These are phyloP conservation scores for Reticulitermes lucifugus DNA, from an alignment of 2,888 invertebrate species.

Conservation along the genomic window DNA sequence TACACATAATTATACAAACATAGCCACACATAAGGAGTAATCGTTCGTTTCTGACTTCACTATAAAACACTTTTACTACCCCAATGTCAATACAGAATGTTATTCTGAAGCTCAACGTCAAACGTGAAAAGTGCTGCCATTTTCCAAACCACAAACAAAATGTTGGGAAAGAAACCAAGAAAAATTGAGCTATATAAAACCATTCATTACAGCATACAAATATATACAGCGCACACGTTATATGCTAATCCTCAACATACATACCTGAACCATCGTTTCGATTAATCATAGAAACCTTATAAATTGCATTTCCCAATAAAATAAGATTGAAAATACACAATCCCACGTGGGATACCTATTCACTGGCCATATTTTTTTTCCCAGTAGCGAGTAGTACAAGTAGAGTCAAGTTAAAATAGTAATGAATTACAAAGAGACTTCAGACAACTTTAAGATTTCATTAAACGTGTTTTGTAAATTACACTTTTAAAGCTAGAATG, in stretches of 20 bases:
- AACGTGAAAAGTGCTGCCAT: conserved; percentile 43
- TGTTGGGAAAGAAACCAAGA: conserved; percentile 27
- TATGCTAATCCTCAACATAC: conserved; percentile 16
- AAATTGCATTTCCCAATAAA: conserved; percentile 20
- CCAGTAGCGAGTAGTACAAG: neutral
- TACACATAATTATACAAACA: conserved; percentile 20
- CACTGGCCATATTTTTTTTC: conserved; percentile 35
- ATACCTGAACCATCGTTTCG: conserved; percentile 46
- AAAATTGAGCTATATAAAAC: neutral
- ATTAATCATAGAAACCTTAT: conserved; percentile 11
- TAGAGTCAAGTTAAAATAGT: neutral
- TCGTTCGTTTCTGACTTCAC: neutral
- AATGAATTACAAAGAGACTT: neutral
- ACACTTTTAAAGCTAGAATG: neutral
- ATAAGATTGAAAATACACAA: conserved; percentile 23
- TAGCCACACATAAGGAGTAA: neutral
- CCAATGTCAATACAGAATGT: neutral
- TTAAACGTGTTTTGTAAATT: neutral
- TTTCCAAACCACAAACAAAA: conserved; percentile 33
- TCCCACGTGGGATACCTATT: conserved; percentile 41
- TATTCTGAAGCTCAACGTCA: neutral
- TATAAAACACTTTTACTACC: neutral
- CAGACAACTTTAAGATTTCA: neutral
- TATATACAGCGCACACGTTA: neutral
- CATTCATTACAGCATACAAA: neutral